phyloP scores from a whole-genome alignment of 2,888 invertebrate genomes.

The Hyalella azteca region DNA sequence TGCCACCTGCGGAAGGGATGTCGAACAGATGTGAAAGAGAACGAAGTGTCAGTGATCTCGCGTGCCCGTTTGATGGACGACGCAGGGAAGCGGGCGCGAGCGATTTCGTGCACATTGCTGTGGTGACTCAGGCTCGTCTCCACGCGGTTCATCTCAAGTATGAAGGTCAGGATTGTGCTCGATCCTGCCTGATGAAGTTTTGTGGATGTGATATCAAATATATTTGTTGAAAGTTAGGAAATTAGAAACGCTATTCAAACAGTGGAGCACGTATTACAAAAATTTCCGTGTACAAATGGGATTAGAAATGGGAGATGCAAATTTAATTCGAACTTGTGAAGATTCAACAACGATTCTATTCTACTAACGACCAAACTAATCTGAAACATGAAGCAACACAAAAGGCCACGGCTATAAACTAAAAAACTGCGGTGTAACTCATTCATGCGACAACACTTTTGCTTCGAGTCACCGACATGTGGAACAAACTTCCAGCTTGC shows the following conservation, averaged over 20 bases:
- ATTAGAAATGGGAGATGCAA: not conserved
- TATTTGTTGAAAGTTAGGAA: not conserved
- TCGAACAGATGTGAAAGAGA: slow-evolving; percentile 2
- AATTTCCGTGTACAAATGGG: not conserved
- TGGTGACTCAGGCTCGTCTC: not conserved
- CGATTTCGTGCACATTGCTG: not conserved
- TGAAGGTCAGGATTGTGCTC: slow-evolving; percentile 12
- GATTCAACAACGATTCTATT: not conserved
- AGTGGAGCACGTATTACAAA: not conserved
- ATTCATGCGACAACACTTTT: too few relatives aligned
- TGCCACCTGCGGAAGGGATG: slow-evolving; percentile 17
- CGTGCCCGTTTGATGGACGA: not conserved
- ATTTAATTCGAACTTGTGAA: not conserved
- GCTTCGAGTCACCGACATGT: too few relatives aligned
- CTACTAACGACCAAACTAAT: not conserved
- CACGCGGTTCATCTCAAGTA: not conserved
- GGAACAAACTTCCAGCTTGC: too few relatives aligned
- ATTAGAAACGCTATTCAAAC: not conserved
- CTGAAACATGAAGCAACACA: too few relatives aligned
- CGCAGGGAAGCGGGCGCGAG: not conserved
- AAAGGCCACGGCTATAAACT: too few relatives aligned
- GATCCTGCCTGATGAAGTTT: not conserved
- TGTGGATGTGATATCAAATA: not conserved
- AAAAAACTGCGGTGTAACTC: too few relatives aligned
- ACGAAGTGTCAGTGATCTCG: not conserved